Base-by-base conservation (phyloP, 2,797 vertebrate species). In the Pangasius djambal region DNA sequence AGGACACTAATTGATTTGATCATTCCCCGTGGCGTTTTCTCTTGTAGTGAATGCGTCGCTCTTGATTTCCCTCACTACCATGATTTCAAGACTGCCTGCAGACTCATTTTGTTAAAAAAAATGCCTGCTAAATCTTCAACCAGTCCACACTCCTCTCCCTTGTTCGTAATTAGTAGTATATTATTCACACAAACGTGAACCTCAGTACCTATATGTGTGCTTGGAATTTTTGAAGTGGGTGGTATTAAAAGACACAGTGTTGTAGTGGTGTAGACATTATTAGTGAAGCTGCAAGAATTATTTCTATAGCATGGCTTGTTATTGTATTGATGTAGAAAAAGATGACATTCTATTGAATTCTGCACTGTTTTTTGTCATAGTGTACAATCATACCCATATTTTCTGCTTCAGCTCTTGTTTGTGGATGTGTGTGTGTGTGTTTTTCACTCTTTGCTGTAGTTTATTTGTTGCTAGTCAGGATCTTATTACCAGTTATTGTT, bases 401-500 rank as follows among this genome's bases (percentile, higher is more conserved):
- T 52, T 6, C 5, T 37, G 70, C 50, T 34, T 74, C 7, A 88
- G 50, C 40, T 34, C 75, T 18, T 40, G 70, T 70, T 8, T 16
- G 13, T 82, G 59, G 59, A 2, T 79, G 40, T 84, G 48, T 61
- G n/a, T 72, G 83, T 88, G 31, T 48, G 44, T 25, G 74, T 67
- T 82, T 15, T 87, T 87, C 77, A 3, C 63, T 83, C 34, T 85
- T 52, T 78, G 82, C 85, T n/a, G 4, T 61, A 87, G 91, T 92
- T 90, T 91, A 89, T 91, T 90, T 92, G 83, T 88, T 28, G 52
- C 88, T 83, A 18, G n/a, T 88, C 89, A 70, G 91, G 89, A 93
- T 94, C 94, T 96, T 94, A 94, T 96, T 95, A 95, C 87, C 91
- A 88, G 83, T 92, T 93, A 89, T 90, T 88, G 89, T 91, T 77